A percentile compares a stretch with the other conserved stretches of the same genome.
Evolutionary conservation across 2,113 vertebrate genomes (phyloP).

Genomic region (Gopherus evgoodei): DNA sequence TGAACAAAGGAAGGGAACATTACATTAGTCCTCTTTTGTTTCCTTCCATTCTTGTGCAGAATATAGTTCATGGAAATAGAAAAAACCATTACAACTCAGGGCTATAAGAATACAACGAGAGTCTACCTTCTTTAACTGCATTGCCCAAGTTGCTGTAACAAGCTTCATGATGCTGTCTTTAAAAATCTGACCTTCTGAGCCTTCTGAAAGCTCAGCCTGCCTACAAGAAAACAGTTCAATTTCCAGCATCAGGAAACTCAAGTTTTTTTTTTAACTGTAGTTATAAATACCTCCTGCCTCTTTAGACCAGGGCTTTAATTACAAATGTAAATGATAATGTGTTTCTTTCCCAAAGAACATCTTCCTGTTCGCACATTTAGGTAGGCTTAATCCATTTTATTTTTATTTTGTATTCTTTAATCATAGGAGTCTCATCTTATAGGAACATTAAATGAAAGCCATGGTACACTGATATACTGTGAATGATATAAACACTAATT

Average conservation of each 20-base stretch:
- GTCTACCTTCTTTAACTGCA: not conserved
- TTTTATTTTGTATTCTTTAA: slow-evolving; percentile 42
- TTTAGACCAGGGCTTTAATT: not conserved
- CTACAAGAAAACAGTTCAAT: not conserved
- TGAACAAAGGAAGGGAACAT: slow-evolving; percentile 68
- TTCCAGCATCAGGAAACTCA: not conserved
- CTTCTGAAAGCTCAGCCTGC: not conserved
- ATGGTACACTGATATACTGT: slow-evolving; percentile 35
- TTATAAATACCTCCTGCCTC: not conserved
- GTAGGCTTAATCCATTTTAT: slow-evolving; percentile 8
- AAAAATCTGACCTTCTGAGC: slow-evolving; percentile 20
- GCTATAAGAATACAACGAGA: not conserved
- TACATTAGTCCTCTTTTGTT: not conserved
- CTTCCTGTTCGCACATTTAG: slow-evolving; percentile 17
- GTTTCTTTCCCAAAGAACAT: slow-evolving; percentile 30
- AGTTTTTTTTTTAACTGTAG: not conserved
- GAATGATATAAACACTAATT: slow-evolving; percentile 59
- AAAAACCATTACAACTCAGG: not conserved
- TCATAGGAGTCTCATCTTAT: slow-evolving; percentile 20
- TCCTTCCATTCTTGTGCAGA: slow-evolving; percentile 8
- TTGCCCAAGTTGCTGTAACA: not conserved
- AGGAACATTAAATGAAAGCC: slow-evolving; percentile 33
- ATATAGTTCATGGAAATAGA: not conserved
- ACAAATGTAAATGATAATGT: slow-evolving; percentile 14
- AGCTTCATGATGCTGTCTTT: not conserved